A percentile compares a stretch with the other conserved stretches of the same genome.
Evolutionary conservation across 2,113 vertebrate species (phyloP).

Genomic region (Cariama cristata): DNA sequence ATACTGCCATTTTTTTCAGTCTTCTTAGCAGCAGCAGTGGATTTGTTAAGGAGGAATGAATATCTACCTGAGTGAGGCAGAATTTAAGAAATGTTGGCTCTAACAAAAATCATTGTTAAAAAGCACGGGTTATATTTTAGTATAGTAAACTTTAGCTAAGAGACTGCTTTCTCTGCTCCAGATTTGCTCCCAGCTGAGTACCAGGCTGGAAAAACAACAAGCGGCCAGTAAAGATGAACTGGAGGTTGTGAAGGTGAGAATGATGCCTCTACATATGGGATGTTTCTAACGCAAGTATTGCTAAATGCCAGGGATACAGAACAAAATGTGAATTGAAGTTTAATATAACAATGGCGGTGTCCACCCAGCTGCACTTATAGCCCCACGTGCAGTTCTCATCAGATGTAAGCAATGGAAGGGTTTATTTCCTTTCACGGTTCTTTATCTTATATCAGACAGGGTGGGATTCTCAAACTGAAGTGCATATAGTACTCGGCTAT

Average conservation of each 20-base stretch:
- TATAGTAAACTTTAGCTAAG: not conserved
- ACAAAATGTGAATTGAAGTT: not conserved
- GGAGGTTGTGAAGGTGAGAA: conserved; percentile 90
- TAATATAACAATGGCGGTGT: not conserved
- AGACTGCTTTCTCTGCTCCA: conserved; percentile 65
- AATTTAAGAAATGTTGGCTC: not conserved
- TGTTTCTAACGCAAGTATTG: not conserved
- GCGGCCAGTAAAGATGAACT: conserved; percentile 94
- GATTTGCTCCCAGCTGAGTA: conserved; percentile 98
- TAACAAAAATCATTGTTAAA: not conserved
- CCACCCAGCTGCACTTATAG: not conserved
- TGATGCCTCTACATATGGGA: not conserved
- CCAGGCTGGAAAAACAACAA: conserved; percentile 95
- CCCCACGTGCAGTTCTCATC: not conserved
- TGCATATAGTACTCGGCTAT: not conserved
- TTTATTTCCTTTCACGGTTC: not conserved
- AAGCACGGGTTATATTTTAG: not conserved
- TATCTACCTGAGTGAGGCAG: not conserved
- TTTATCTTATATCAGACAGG: not conserved
- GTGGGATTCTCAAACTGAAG: not conserved
- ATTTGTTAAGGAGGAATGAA: not conserved
- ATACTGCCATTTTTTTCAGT: not conserved
- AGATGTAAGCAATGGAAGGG: not conserved
- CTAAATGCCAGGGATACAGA: not conserved
- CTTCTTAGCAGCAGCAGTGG: not conserved